These are phyloP conservation scores for Anthrax anthrax DNA, from an alignment of 2,888 invertebrate species.

Conservation along the genomic window DNA sequence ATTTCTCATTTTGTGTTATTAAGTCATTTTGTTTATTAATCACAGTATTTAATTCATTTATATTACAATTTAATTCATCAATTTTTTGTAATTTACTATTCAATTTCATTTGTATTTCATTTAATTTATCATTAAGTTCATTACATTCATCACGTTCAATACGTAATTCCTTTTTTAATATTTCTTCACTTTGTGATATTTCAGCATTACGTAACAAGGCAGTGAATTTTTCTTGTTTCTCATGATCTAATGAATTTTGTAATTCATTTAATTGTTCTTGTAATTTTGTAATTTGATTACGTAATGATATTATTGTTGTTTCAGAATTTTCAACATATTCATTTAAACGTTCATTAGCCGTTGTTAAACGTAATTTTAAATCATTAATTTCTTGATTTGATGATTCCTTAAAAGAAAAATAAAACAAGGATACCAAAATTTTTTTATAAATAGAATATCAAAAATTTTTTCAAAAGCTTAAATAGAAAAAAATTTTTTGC, in stretches of 20 bases:
- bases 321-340: constrained; percentile 30
- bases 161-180: constrained; percentile 57
- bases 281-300: constrained; percentile 21
- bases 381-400: constrained; percentile 25
- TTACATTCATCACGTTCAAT: constrained; percentile 49
- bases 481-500: no score
- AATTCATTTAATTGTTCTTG: constrained; percentile 23
- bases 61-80: constrained; percentile 24
- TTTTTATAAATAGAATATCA: no score
- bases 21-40: constrained; percentile 19
- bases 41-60: constrained; percentile 19
- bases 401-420: constrained; percentile 20
- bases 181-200: constrained; percentile 65
- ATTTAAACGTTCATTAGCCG: constrained; percentile 29
- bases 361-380: constrained; percentile 23
- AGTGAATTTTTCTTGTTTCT: constrained; percentile 60
- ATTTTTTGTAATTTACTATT: constrained; percentile 36
- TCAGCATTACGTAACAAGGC: constrained; percentile 64
- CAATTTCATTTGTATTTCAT: constrained; percentile 25
- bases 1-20: constrained; percentile 20
- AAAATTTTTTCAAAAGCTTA: no score
- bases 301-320: constrained; percentile 23
- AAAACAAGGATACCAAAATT: background rate
- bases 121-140: constrained; percentile 41
- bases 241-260: constrained; percentile 30